Evolutionary conservation across 2,888 invertebrate species (phyloP), one percentile per base, ranked within the genome.

Genomic region (Exephanes ischioxanthus): DNA sequence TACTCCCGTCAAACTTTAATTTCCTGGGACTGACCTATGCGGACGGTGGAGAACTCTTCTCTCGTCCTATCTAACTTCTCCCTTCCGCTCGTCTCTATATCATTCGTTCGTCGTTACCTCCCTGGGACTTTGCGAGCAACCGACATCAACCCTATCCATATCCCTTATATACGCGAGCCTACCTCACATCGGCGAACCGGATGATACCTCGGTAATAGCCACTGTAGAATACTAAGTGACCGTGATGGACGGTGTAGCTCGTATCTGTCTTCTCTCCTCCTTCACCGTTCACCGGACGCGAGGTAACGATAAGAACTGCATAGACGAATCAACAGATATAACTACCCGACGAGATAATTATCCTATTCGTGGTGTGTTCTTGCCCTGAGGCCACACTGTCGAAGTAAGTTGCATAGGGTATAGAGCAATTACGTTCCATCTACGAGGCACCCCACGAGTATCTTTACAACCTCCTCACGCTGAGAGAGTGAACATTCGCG

Each of bases 1-100:
- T 90, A 91, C 91, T 91, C 89, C 90, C 87, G 90, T 91, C 90
- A 90, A 92, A 93, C 92, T 92, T 93, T 93, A 93, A 93, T 93
- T 93, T 94, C 92, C 93, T 92, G 92, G 89, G 90, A 89, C 89
- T 85, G 91, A 91, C 91, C 91, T 89, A 90, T 90, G 90, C 89
- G 92, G 90, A 89, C 91, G 90, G 89, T 90, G 90, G 90, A 79
- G 73, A 72, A 78, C 51, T 77, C 76, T 80, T 86, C 83, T 73
- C 85, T 68, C 76, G 72, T 30, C 58, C 67, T 72, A 82, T 77
- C 83, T 68, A 76, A 83, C 63, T 66, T 70, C 73, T 67, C 61
- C 81, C 53, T 48, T 72, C 83, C 82, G 80, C 77, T 30, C 63
- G 30, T 73, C 78, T 48, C 70, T 73, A 83, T 80, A 76, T 72